Conservation (phyloP, 1,140 invertebrate species). For the Atta colombica region DNA sequence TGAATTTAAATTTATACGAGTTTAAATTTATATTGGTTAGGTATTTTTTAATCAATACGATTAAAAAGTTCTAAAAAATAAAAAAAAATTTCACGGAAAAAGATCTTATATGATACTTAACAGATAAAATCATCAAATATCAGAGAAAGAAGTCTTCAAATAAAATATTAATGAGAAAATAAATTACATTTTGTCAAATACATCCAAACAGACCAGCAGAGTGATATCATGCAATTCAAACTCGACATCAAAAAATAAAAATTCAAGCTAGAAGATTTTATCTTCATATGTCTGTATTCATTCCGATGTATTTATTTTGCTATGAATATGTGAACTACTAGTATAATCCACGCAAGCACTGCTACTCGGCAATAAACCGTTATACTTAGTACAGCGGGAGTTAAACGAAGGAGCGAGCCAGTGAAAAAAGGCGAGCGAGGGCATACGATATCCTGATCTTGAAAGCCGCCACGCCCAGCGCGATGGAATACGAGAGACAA, state of each 20-base stretch:
- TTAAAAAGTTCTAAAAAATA: too few species aligned
- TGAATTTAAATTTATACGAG: too few species aligned
- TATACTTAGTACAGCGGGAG: not conserved
- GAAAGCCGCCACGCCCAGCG: slow-evolving; percentile 67
- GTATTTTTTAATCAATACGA: too few species aligned
- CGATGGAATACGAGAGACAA: slow-evolving; percentile 71
- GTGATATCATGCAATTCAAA: not conserved
- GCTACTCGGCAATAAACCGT: slow-evolving; percentile 20
- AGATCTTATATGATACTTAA: too few species aligned
- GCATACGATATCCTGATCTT: slow-evolving; percentile 61
- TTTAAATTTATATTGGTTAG: too few species aligned
- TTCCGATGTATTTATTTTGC: slow-evolving; percentile 15
- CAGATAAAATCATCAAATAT: too few species aligned
- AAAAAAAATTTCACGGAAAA: too few species aligned
- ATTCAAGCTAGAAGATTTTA: not conserved
- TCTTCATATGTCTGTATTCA: slow-evolving; percentile 6
- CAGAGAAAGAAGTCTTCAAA: too few species aligned
- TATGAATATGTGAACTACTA: slow-evolving; percentile 40
- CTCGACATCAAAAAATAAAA: not conserved
- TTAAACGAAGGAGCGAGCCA: slow-evolving; percentile 28
- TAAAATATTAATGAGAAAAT: too few species aligned
- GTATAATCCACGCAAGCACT: slow-evolving; percentile 23
- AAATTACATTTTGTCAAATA: too few species aligned
- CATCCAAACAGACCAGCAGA: too few species aligned
- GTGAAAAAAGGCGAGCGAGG: slow-evolving; percentile 48